Base-by-base conservation (phyloP, 1,140 invertebrate species). In the Drosophila pachea region DNA sequence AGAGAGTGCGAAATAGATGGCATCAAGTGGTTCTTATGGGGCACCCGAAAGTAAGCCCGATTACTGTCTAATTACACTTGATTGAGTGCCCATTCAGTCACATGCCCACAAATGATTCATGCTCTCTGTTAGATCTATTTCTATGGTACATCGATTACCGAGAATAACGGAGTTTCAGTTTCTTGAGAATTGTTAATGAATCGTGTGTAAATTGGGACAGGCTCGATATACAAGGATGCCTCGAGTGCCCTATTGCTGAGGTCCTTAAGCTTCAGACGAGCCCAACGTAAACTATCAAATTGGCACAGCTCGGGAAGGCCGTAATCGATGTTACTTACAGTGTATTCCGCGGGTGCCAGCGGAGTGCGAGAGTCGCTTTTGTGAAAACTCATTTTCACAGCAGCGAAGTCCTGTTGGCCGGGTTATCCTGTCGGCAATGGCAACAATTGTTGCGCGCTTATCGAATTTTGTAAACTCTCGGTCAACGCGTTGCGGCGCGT, bases 281-380 rank as follows among this genome's bases (percentile, higher is more conserved):
- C 16, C 47, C 12, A 33, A 45, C 31, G 16, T 50, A 29, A 33
- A 61, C 45, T 47, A n/a, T 5, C 40, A 43, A 43, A 43, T 29
- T 8, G 49, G 8, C 29, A n/a, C 5, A 3, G 45, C 16, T 7
- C 5, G 14, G 40, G 32, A 11, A 9, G 4, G 22, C 22, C 22
- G 22, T 22, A 22, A 22, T 22, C 45, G 87, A 2, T 36, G 35
- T 4, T 36, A 89, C 87, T 89, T 88, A 89, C 87, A 63, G 84
- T 88, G 56, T 89, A 89, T 73, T 87, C 81, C 14, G 82, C 73
- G 49, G 87, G 87, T 60, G 87, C 73, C 60, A 89, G 61, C 47
- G 87, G 87, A 76, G 87, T 89, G 65, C 87, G 84, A 56, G 87
- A 88, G 59, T 89, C 76, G 77, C 87, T 89, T 71, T 89, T 89